Evolutionary conservation across 1,140 invertebrate species (phyloP).

Genomic region (Theocolax elegans): DNA sequence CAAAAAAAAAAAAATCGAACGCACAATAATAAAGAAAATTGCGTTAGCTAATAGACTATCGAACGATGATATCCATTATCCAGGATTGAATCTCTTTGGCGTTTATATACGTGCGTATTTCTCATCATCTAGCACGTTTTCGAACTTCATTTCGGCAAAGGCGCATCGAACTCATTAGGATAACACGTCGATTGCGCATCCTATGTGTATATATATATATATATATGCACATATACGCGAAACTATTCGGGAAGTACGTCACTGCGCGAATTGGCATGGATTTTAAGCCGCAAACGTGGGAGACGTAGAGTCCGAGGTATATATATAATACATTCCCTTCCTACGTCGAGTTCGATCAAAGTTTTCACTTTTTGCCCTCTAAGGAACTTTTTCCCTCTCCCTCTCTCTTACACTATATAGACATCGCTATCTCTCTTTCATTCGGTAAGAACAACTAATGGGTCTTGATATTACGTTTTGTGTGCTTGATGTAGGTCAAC

Average conservation of each 20-base stretch:
- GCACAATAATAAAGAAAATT: background rate
- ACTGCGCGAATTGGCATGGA: slow-evolving; percentile 4
- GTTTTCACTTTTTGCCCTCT: slow-evolving; percentile 18
- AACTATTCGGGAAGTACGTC: slow-evolving; percentile 16
- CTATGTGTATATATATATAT: too few relatives aligned
- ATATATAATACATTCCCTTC: slow-evolving; percentile 5
- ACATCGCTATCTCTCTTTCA: background rate
- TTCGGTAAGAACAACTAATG: background rate
- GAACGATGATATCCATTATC: too few relatives aligned
- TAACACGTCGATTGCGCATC: background rate
- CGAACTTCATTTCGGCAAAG: too few relatives aligned
- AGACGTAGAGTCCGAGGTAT: too few relatives aligned
- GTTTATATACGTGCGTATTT: too few relatives aligned
- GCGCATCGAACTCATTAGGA: slow-evolving; percentile 26
- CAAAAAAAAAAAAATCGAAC: background rate
- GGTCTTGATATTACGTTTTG: too few relatives aligned
- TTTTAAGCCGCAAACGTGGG: background rate
- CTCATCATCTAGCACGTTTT: too few relatives aligned
- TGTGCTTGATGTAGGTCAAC: background rate
- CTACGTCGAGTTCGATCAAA: slow-evolving; percentile 20
- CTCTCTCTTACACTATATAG: too few relatives aligned
- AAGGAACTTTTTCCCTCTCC: slow-evolving; percentile 1
- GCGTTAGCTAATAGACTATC: too few relatives aligned
- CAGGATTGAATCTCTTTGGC: too few relatives aligned
- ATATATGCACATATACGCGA: too few relatives aligned